phyloP scores from a whole-genome alignment of 2,797 vertebrate species.

The Myotis vivesi region DNA sequence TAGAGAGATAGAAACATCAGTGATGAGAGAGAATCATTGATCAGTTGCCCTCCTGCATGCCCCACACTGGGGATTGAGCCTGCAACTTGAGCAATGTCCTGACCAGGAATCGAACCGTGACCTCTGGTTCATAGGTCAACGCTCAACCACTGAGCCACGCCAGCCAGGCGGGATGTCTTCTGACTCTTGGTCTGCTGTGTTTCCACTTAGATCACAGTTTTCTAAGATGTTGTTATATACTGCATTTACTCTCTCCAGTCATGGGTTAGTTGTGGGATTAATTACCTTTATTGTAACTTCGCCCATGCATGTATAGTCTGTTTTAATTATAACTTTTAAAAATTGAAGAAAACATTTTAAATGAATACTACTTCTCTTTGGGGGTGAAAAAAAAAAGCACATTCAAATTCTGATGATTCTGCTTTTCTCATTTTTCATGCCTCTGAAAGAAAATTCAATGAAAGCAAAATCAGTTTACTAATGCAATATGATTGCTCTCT shows the following conservation, averaged over 20 bases:
- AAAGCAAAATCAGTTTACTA: background rate
- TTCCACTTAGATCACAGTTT: background rate
- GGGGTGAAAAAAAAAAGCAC: background rate
- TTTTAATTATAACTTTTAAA: background rate
- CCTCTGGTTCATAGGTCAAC: no score
- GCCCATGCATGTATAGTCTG: background rate
- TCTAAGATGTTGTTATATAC: background rate
- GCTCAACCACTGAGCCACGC: no score
- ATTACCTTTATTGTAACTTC: background rate
- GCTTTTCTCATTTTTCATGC: conserved; percentile 23
- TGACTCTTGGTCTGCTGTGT: background rate
- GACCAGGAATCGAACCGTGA: no score
- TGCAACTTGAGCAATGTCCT: no score
- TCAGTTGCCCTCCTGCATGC: no score
- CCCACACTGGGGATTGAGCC: no score
- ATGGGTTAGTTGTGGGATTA: background rate
- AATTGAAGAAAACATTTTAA: background rate
- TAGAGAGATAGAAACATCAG: no score
- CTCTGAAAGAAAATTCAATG: conserved; percentile 26
- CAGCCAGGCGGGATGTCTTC: no score
- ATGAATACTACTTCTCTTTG: background rate
- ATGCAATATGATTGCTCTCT: background rate
- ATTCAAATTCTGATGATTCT: background rate
- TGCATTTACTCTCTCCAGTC: background rate
- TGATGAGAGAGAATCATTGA: no score